A percentile compares a stretch with the other conserved stretches of the same genome.
These are phyloP conservation scores for Ganaspis brasiliensis DNA, from an alignment of 2,888 invertebrate genomes.

Conservation along the genomic window DNA sequence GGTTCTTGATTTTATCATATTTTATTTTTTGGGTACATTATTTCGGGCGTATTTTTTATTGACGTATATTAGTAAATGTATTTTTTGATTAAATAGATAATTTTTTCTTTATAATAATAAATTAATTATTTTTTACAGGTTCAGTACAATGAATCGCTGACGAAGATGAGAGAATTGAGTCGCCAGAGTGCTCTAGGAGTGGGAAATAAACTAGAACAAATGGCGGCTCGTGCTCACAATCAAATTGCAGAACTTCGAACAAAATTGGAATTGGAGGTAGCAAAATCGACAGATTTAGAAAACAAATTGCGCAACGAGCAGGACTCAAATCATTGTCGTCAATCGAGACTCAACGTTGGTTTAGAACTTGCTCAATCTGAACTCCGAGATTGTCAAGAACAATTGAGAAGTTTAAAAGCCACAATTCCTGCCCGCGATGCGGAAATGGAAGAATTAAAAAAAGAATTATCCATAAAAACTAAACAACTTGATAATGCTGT, in stretches of 20 bases:
- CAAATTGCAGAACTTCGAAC: constrained; percentile 80
- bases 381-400: constrained; percentile 77
- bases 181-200: constrained; percentile 85
- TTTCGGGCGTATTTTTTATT: too few species aligned
- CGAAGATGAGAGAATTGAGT: constrained; percentile 85
- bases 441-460: constrained; percentile 81
- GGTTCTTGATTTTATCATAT: too few species aligned
- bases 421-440: constrained; percentile 79
- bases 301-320: constrained; percentile 74
- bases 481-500: constrained; percentile 80
- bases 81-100: too few species aligned
- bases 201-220: constrained; percentile 82
- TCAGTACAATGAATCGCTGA: constrained; percentile 82
- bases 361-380: constrained; percentile 77
- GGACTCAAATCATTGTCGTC: constrained; percentile 76
- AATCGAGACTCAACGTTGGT: constrained; percentile 76
- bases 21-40: too few species aligned
- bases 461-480: constrained; percentile 82
- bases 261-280: constrained; percentile 79
- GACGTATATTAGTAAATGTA: too few species aligned
- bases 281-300: constrained; percentile 75
- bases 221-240: constrained; percentile 80
- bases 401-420: constrained; percentile 75
- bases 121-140: constrained; percentile 62
- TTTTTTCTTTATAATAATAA: not conserved